Evolutionary conservation across 2,113 vertebrate genomes (phyloP).

Genomic region (Hippoglossus stenolepis): DNA sequence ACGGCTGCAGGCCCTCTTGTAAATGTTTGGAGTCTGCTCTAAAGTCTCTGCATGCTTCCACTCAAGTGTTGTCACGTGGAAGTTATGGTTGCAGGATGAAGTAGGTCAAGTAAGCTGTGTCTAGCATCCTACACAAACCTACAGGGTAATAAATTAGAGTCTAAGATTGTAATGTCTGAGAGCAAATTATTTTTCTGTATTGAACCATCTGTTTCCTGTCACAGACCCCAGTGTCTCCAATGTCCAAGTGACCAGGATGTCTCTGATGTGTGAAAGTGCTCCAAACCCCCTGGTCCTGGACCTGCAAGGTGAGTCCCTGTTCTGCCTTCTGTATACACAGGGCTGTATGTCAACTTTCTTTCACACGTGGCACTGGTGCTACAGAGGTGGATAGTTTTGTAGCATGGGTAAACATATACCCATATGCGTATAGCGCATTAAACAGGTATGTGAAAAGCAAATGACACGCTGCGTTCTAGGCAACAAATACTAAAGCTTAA

Average conservation of each 20-base stretch:
- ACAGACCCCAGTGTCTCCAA: conserved; percentile 87
- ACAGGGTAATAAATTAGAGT: background rate
- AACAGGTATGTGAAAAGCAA: no score
- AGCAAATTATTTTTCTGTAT: background rate
- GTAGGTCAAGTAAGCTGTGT: no score
- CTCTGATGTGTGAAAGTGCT: conserved; percentile 85
- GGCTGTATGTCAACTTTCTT: no score
- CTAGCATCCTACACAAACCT: background rate
- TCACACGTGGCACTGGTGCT: no score
- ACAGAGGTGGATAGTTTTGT: no score
- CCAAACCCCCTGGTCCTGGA: conserved; percentile 89
- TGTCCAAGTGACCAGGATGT: conserved; percentile 91
- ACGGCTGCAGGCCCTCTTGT: background rate
- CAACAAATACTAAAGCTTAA: no score
- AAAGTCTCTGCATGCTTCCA: no score
- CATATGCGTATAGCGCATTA: no score
- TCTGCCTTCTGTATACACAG: background rate
- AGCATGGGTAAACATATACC: no score
- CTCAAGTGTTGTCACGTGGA: no score
- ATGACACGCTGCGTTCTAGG: no score
- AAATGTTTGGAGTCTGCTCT: background rate
- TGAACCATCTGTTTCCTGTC: background rate
- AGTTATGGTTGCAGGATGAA: background rate
- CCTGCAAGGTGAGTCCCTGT: conserved; percentile 85
- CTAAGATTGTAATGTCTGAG: background rate